These are phyloP conservation scores for Drosophila setosimentum DNA, from an alignment of 2,888 invertebrate genomes.

Conservation along the genomic window DNA sequence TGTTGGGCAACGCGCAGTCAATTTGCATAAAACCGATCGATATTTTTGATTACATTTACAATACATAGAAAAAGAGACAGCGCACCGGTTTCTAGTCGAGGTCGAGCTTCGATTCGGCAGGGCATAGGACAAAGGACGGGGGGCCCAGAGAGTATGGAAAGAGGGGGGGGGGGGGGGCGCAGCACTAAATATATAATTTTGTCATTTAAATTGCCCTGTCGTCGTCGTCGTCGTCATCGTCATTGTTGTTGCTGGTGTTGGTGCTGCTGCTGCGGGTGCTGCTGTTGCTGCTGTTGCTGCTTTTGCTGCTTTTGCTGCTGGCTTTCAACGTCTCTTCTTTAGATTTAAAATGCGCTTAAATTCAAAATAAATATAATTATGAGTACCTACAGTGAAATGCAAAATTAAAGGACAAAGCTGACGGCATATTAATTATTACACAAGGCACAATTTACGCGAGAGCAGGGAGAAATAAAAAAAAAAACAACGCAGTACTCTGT, in stretches of 20 bases:
- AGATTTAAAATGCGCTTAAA: constrained; percentile 78
- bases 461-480: constrained; percentile 34
- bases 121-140: not conserved
- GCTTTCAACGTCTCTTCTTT: constrained; percentile 53
- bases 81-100: constrained; percentile 67
- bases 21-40: constrained; percentile 85
- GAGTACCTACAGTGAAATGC: constrained; percentile 70
- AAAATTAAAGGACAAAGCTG: constrained; percentile 59
- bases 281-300: constrained; percentile 1
- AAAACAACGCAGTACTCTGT: not conserved
- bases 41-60: constrained; percentile 81
- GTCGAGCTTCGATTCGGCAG: constrained; percentile 50
- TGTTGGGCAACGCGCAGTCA: constrained; percentile 75
- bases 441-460: constrained; percentile 70
- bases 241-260: not conserved
- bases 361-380: constrained; percentile 82
- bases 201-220: constrained; percentile 76
- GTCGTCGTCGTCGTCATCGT: constrained; percentile 18
- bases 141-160: not conserved
- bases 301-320: constrained; percentile 13
- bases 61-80: constrained; percentile 75
- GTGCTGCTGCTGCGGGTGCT: constrained; percentile 5
- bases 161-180: not conserved
- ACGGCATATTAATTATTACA: constrained; percentile 79
- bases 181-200: constrained; percentile 78